Percentiles rank a stretch among this genome's conserved stretches.
Conservation (phyloP, 2,797 vertebrate genomes). For the Triplophysa yarkandensis region DNA sequence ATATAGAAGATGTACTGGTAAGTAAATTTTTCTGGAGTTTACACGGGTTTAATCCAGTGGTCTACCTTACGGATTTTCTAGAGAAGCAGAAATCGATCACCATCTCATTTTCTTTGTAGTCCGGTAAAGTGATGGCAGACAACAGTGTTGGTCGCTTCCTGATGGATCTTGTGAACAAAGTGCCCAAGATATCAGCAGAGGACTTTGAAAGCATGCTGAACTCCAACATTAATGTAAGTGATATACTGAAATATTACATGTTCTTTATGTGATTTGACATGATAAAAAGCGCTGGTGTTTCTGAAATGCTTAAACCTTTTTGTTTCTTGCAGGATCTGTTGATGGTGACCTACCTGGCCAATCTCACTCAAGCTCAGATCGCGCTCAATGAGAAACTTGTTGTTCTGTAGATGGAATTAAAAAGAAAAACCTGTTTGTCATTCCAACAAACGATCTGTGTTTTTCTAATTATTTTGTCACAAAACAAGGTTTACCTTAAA, state of each 20-base stretch:
- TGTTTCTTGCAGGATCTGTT: conserved; percentile 84
- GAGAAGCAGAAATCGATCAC: not conserved
- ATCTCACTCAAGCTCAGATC: conserved; percentile 97
- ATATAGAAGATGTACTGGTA: conserved; percentile 95
- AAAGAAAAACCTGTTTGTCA: conserved; percentile 39
- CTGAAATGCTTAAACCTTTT: not conserved
- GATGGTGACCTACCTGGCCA: conserved; percentile 98
- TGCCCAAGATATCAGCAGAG: conserved; percentile 92
- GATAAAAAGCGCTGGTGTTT: conserved; percentile 4
- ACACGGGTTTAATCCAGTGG: not conserved
- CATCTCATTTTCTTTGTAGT: conserved; percentile 70
- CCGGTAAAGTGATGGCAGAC: conserved; percentile 92
- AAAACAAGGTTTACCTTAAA: too few species aligned
- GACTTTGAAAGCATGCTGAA: conserved; percentile 99
- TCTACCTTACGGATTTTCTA: not conserved
- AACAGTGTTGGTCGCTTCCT: conserved; percentile 96
- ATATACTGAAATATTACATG: not conserved
- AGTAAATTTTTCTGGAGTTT: conserved; percentile 56
- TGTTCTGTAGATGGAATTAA: conserved; percentile 68
- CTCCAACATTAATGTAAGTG: conserved; percentile 97
- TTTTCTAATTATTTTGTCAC: not conserved
- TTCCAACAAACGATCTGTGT: conserved; percentile 22
- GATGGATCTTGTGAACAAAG: conserved; percentile 97
- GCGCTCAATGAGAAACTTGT: conserved; percentile 97
- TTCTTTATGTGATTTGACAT: not conserved